phyloP scores from a whole-genome alignment of 2,888 invertebrate species.

The Ichneumoninae sp. region DNA sequence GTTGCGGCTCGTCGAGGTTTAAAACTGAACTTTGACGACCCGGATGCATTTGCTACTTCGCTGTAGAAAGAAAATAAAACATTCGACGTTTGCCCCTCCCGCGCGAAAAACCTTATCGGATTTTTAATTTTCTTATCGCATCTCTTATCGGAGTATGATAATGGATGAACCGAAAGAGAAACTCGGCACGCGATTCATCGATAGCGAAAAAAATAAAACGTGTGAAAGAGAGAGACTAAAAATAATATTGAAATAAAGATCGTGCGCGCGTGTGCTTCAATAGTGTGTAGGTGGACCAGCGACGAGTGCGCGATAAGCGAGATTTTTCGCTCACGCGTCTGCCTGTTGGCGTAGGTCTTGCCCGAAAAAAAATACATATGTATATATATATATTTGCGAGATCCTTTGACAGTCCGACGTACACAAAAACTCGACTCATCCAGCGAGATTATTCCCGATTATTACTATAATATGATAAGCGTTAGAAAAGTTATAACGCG shows the following conservation, averaged over 20 bases:
- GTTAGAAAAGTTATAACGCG: not conserved
- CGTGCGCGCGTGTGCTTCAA: not conserved
- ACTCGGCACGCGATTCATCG: not conserved
- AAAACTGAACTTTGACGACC: not conserved
- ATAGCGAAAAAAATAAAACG: not conserved
- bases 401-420: constrained; percentile 30
- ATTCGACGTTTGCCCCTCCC: not conserved
- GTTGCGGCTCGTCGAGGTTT: not conserved
- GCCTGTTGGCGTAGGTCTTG: constrained; percentile 66
- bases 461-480: no score
- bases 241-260: constrained; percentile 29
- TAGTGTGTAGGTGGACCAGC: constrained; percentile 9
- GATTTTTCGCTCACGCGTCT: constrained; percentile 59
- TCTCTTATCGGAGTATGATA: not conserved
- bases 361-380: constrained; percentile 20
- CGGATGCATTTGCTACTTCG: constrained; percentile 2
- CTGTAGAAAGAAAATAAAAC: not conserved
- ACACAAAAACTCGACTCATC: not conserved
- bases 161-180: not conserved
- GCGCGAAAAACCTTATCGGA: not conserved
- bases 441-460: constrained; percentile 2
- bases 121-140: not conserved
- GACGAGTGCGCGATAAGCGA: constrained; percentile 41
- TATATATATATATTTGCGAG: constrained; percentile 34
- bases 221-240: constrained; percentile 12